Conservation (phyloP, 2,797 vertebrate species). For the Helicolenus hilgendorfi region DNA sequence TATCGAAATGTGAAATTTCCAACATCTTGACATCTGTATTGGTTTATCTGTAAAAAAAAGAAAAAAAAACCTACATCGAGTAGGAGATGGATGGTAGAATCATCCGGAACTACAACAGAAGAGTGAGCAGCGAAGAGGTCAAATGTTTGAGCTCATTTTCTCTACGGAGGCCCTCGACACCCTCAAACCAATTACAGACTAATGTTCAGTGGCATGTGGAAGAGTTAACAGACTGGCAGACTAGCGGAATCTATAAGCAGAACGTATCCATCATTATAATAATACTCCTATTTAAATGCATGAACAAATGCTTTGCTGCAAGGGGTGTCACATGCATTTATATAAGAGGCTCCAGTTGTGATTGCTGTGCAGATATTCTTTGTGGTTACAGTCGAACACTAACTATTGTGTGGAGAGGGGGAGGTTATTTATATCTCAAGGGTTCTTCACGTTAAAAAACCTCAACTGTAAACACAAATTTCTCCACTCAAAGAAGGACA, state of each 20-base stretch:
- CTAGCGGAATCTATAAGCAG: slow-evolving; percentile 50
- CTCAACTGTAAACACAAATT: slow-evolving; percentile 9
- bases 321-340: slow-evolving; percentile 78
- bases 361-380: slow-evolving; percentile 54
- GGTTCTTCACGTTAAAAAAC: slow-evolving; percentile 13
- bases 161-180: slow-evolving; percentile 60
- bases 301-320: slow-evolving; percentile 93
- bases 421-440: slow-evolving; percentile 23
- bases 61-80: background rate
- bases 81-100: slow-evolving; percentile 47
- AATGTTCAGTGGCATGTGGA: slow-evolving; percentile 55
- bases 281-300: slow-evolving; percentile 99
- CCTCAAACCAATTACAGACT: slow-evolving; percentile 82
- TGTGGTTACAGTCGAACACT: slow-evolving; percentile 16
- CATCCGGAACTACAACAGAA: slow-evolving; percentile 7
- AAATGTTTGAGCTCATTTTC: slow-evolving; percentile 70
- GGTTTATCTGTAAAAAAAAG: slow-evolving; percentile 13
- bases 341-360: slow-evolving; percentile 13
- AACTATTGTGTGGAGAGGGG: background rate
- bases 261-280: slow-evolving; percentile 91
- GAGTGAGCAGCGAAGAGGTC: slow-evolving; percentile 38
- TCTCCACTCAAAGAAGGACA: background rate
- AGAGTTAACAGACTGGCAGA: slow-evolving; percentile 64
- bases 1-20: background rate
- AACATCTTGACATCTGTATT: slow-evolving; percentile 30